Base-by-base conservation (phyloP, 2,888 invertebrate species). In the Acronicta aceris region DNA sequence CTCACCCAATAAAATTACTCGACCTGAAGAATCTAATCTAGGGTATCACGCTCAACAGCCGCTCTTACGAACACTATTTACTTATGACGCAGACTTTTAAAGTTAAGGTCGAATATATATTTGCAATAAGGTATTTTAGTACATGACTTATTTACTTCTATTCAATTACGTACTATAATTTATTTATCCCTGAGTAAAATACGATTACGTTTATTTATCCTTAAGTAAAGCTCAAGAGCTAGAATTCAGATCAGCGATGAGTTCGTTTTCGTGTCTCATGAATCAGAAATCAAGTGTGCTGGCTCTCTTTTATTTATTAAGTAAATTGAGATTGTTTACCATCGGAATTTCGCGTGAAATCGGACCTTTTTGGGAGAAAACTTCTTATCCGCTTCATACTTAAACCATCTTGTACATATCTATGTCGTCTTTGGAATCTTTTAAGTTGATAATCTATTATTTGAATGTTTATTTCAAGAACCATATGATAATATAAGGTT, bases 211-310 rank as follows among this genome's bases (percentile, higher is more conserved):
- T 21, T 2, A 21, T 21, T 21, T 21, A 30, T 30, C 38, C 48
- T 38, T 41, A 15, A 56, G 36, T 9, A 27, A 55, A 53, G 10
- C 30, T n/a, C 15, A 33, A 45, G 41, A 42, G 51, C 55, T 69
- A 42, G 43, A 36, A 25, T 36, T 53, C 25, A 43, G 21, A 36
- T 57, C 40, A 41, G 61, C 55, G 54, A 51, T 47, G 40, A 67
- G 73, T 68, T 47, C 48, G 45, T 73, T 73, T 69, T 49, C 58
- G 21, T 67, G 68, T 72, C 68, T 67, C 73, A 72, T 68, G 67
- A 68, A 68, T 68, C 53, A 59, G 38, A 53, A 58, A 72, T 72
- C 33, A n/a, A 66, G 46, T 33, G 45, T 57, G 38, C 54, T 53
- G 17, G 5, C 40, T 25, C 52, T 66, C 53, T 66, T 68, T 68